Percentiles rank a stretch among this genome's conserved stretches.
These are phyloP conservation scores for Coleophora deauratella DNA, from an alignment of 2,888 invertebrate species.

Conservation along the genomic window DNA sequence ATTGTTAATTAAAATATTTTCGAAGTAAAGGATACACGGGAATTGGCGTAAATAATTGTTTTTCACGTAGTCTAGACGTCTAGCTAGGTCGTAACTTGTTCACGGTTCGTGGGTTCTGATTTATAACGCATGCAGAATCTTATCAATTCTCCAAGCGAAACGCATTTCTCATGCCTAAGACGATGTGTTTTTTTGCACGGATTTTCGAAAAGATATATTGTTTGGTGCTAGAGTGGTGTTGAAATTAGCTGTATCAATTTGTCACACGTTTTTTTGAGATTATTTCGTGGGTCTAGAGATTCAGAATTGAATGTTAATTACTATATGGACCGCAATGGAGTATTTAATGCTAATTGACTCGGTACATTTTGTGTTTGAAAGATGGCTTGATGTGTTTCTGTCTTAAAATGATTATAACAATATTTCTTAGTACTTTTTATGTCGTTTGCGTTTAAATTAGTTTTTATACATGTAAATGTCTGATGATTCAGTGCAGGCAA, in stretches of 20 bases:
- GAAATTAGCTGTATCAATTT: constrained; percentile 53
- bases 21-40: constrained; percentile 15
- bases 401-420: too few relatives aligned
- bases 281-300: too few relatives aligned
- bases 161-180: constrained; percentile 2
- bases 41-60: constrained; percentile 35
- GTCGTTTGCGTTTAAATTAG: too few relatives aligned
- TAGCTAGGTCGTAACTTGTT: constrained; percentile 21
- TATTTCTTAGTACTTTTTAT: too few relatives aligned
- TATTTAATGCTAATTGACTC: too few relatives aligned
- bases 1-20: constrained; percentile 7
- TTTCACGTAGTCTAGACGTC: constrained; percentile 28
- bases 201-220: constrained; percentile 22
- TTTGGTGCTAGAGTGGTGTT: constrained; percentile 31
- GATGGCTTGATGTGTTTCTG: too few relatives aligned
- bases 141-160: constrained; percentile 7
- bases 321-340: too few relatives aligned
- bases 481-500: too few relatives aligned
- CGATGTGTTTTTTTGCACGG: constrained; percentile 9
- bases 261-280: constrained; percentile 48
- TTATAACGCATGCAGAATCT: constrained; percentile 25
- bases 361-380: too few relatives aligned
- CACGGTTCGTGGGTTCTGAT: constrained; percentile 32
- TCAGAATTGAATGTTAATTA: too few relatives aligned
- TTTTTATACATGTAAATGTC: too few relatives aligned